Base-by-base conservation (phyloP, 1,140 invertebrate genomes). In the Luehdorfia chinensis region DNA sequence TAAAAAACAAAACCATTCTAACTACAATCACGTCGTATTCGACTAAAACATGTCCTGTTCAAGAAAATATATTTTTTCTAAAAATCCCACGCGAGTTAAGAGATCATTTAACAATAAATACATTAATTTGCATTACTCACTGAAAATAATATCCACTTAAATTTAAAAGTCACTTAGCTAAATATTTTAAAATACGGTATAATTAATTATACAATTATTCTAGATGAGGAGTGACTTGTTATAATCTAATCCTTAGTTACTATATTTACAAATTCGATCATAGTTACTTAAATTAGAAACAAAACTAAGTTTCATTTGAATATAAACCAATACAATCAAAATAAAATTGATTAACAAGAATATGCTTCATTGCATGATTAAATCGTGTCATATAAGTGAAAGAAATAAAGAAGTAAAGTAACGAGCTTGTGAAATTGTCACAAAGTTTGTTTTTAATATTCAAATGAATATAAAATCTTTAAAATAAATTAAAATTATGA, bases 151-250 rank as follows among this genome's bases (percentile, higher is more conserved):
- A 12, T 37, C 23, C 0, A 28, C 25, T 43, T 28, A 15, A 43
- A 28, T 28, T 41, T n/a, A 28, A 14, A 9, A 6, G 28, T 47
- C 50, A 58, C 28, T 31, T 31, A 31, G 5, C 5, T 28, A 6
- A 21, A 1, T 30, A 30, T 30, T 30, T 30, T n/a, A n/a, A n/a
- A n/a, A n/a, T n/a, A n/a, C n/a, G n/a, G n/a, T n/a, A n/a, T n/a
- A n/a, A n/a, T n/a, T n/a, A n/a, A n/a, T n/a, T n/a, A n/a, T n/a
- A n/a, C n/a, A n/a, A n/a, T 51, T 49, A 34, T 32, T 27, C 44
- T 49, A 52, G 55, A 57, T 57, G 61, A 63, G 60, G 56, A 56
- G 33, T 54, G 36, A 41, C 36, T 27, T 16, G 16, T 39, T 23
- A 14, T 28, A 43, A 18, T 13, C 37, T 16, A 41, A 28, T 16